Conservation (phyloP, 2,888 invertebrate genomes). For the Disparrhopalites patrizii region DNA sequence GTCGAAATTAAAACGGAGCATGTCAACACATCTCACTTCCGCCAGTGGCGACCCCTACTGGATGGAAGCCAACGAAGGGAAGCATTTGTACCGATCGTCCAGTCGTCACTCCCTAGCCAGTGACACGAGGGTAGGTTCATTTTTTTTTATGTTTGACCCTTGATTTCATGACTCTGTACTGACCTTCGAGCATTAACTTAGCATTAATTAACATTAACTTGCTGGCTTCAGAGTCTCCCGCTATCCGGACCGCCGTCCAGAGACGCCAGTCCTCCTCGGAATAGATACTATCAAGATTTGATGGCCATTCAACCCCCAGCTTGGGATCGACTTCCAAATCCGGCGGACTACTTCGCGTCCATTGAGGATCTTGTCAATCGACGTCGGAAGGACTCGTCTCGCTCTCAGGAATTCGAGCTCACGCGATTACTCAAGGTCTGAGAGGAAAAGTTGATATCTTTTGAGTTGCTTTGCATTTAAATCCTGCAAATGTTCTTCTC, state of each 20-base stretch:
- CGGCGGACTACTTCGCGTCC: slow-evolving; percentile 44
- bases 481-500: neutral
- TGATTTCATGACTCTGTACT: too few species aligned
- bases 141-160: neutral
- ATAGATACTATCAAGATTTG: slow-evolving; percentile 50
- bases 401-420: slow-evolving; percentile 46
- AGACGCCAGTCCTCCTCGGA: slow-evolving; percentile 54
- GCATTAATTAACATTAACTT: slow-evolving; percentile 20
- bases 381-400: slow-evolving; percentile 37
- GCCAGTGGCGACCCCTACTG: slow-evolving; percentile 35
- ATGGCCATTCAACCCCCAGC: slow-evolving; percentile 35
- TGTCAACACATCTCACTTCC: slow-evolving; percentile 50
- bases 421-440: slow-evolving; percentile 43
- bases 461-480: neutral
- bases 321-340: slow-evolving; percentile 40
- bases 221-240: slow-evolving; percentile 56
- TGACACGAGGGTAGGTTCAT: slow-evolving; percentile 59
- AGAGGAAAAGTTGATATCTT: neutral
- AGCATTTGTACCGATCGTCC: slow-evolving; percentile 58
- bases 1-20: slow-evolving; percentile 50
- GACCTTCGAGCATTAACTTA: too few species aligned
- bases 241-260: slow-evolving; percentile 54
- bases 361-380: slow-evolving; percentile 44
- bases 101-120: slow-evolving; percentile 65
- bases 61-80: slow-evolving; percentile 39